Evolutionary conservation across 2,888 invertebrate species (phyloP).

Genomic region (Aquatica leii): DNA sequence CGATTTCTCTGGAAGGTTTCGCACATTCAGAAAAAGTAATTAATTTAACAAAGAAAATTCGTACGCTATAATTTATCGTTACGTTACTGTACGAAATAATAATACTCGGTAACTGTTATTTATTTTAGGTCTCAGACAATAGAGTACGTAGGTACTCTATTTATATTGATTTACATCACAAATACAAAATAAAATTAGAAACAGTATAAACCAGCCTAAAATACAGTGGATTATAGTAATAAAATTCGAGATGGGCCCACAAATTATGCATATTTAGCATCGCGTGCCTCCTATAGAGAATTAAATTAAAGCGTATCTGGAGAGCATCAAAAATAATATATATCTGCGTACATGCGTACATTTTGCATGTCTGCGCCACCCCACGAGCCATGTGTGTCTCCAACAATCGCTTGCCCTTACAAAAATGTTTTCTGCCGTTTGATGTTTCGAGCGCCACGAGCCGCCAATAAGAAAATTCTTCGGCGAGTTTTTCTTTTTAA

Average conservation of each 20-base stretch:
- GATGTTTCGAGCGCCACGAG: constrained; percentile 4
- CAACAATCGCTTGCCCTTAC: constrained; percentile 30
- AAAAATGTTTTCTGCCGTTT: constrained; percentile 19
- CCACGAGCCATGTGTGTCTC: constrained; percentile 56
- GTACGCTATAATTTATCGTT: too few species aligned
- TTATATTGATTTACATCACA: constrained; percentile 33
- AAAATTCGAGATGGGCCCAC: constrained; percentile 55
- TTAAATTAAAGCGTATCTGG: constrained; percentile 61
- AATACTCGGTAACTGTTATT: too few species aligned
- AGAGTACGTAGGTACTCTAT: background rate
- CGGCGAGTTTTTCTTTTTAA: too few species aligned
- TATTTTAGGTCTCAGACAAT: too few species aligned
- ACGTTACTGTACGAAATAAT: too few species aligned
- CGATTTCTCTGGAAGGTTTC: constrained; percentile 3
- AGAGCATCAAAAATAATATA: constrained; percentile 59
- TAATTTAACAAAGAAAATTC: constrained; percentile 4
- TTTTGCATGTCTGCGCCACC: constrained; percentile 53
- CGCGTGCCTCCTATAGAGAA: constrained; percentile 57
- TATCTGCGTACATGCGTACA: constrained; percentile 55
- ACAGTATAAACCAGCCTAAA: constrained; percentile 45
- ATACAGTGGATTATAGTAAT: constrained; percentile 53
- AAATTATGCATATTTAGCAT: constrained; percentile 58
- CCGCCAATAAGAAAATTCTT: too few species aligned
- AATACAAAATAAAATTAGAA: constrained; percentile 42
- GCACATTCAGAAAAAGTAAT: constrained; percentile 1